Evolutionary conservation across 1,140 invertebrate genomes (phyloP).

Genomic region (Cotesia typhae): DNA sequence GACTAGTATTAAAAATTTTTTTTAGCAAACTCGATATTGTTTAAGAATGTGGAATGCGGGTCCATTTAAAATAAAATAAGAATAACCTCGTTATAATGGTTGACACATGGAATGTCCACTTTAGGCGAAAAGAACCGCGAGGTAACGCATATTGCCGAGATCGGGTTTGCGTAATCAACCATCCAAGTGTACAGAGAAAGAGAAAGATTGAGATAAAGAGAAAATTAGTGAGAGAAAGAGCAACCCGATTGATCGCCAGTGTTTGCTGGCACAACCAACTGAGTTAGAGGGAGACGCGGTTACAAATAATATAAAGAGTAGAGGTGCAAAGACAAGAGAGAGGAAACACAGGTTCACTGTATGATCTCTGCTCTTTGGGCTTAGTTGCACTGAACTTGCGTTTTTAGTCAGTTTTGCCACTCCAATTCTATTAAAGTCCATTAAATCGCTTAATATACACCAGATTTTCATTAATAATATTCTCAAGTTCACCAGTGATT

Average conservation of each 20-base stretch:
- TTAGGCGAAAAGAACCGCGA: conserved; percentile 11
- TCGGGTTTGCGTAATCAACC: conserved; percentile 17
- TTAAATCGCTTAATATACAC: no score
- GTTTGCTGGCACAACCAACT: conserved; percentile 15
- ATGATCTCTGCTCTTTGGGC: conserved; percentile 11
- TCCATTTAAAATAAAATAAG: no score
- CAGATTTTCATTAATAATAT: background rate
- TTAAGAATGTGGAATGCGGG: no score
- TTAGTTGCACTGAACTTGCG: background rate
- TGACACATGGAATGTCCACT: background rate
- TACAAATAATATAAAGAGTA: conserved; percentile 17
- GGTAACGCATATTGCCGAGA: conserved; percentile 20
- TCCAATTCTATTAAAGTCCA: no score
- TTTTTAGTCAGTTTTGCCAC: background rate
- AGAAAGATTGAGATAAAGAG: conserved; percentile 8
- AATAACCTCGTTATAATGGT: background rate
- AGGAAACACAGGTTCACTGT: conserved; percentile 4
- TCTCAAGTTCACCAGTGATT: background rate
- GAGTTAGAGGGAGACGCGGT: background rate
- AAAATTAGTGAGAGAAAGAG: conserved; percentile 12
- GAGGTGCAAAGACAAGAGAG: conserved; percentile 1
- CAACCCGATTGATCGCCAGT: conserved; percentile 21
- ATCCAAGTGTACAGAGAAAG: background rate
- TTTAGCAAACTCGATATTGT: background rate
- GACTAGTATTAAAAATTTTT: no score